These are phyloP conservation scores for Artemia sinica DNA, from an alignment of 2,888 invertebrate genomes.

Conservation along the genomic window DNA sequence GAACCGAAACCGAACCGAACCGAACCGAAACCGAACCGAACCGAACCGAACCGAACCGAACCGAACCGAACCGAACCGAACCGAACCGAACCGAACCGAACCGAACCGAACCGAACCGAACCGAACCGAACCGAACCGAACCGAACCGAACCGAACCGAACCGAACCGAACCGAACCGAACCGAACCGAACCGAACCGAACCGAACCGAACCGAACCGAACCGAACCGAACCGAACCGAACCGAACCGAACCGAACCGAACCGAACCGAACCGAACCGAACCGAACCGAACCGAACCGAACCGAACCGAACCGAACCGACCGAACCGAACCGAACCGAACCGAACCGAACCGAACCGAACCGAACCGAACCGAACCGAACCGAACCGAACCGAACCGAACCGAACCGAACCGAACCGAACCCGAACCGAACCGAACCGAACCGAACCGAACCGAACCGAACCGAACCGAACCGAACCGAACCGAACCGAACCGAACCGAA, in stretches of 20 bases:
- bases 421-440: conserved; percentile 22
- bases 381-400: conserved; percentile 22
- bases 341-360: conserved; percentile 23
- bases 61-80: conserved; percentile 22
- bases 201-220: conserved; percentile 23
- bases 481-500: conserved; percentile 23
- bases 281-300: conserved; percentile 18
- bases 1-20: too few species aligned
- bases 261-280: conserved; percentile 22
- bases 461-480: conserved; percentile 23
- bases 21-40: conserved; percentile 22
- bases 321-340: conserved; percentile 23
- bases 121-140: too few species aligned
- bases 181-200: conserved; percentile 20
- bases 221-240: conserved; percentile 22
- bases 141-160: too few species aligned
- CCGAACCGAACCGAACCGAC: too few species aligned
- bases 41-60: conserved; percentile 21
- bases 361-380: too few species aligned
- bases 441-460: conserved; percentile 23
- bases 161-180: conserved; percentile 18
- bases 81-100: conserved; percentile 22
- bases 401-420: conserved; percentile 23
- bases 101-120: conserved; percentile 22
- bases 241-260: conserved; percentile 23